These are phyloP conservation scores for Procapra przewalskii DNA, from an alignment of 2,113 vertebrate species.

Conservation along the genomic window DNA sequence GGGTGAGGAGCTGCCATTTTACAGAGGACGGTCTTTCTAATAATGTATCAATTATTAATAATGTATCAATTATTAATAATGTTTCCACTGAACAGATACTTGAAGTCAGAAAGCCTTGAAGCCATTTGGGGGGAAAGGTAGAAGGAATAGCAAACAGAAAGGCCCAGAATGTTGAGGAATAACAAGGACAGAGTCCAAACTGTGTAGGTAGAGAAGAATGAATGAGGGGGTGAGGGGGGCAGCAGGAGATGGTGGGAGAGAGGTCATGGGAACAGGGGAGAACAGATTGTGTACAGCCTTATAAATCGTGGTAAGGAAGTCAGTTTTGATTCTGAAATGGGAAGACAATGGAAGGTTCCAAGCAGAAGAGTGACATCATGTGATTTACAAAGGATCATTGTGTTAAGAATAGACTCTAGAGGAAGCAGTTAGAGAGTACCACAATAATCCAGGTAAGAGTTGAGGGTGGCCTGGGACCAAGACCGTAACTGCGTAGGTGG, in stretches of 20 bases:
- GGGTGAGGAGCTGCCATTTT: neutral
- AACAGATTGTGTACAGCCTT: neutral
- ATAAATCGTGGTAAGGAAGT: neutral
- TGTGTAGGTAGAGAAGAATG: neutral
- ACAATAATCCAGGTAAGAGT: neutral
- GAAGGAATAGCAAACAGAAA: neutral
- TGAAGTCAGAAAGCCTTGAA: neutral
- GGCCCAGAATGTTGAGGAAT: neutral
- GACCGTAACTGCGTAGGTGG: neutral
- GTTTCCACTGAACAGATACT: neutral
- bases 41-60: slow-evolving; percentile 5
- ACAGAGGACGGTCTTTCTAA: neutral
- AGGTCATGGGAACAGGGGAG: neutral
- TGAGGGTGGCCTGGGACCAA: neutral
- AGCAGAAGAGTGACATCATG: neutral
- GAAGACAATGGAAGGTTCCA: neutral
- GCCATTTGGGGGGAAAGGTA: neutral
- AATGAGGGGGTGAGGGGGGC: neutral
- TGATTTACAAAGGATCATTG: neutral
- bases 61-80: neutral
- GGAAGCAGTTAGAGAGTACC: neutral
- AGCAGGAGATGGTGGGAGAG: neutral
- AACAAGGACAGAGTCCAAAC: neutral
- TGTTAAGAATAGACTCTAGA: neutral
- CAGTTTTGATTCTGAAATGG: neutral